These are phyloP conservation scores for Pongo pygmaeus DNA, from an alignment of 2,113 vertebrate species.

Conservation along the genomic window DNA sequence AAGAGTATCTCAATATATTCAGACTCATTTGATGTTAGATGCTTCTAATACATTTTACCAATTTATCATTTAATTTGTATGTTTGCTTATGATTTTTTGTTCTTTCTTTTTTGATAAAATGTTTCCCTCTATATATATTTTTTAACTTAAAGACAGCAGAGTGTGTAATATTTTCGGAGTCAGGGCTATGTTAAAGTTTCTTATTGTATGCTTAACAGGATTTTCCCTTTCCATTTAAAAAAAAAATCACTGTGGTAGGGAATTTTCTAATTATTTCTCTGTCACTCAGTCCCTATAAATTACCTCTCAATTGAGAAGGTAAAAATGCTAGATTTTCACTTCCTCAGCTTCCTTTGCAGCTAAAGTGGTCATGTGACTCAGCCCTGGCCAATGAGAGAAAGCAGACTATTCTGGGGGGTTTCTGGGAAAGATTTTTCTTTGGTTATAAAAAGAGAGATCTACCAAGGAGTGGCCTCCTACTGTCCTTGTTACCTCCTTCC, in stretches of 20 bases:
- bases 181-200: not conserved
- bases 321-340: not conserved
- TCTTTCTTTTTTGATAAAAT: not conserved
- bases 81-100: not conserved
- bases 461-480: no score
- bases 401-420: not conserved
- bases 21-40: not conserved
- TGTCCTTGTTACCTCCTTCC: not conserved
- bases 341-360: not conserved
- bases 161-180: not conserved
- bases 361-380: not conserved
- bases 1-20: not conserved
- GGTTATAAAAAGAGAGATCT: not conserved
- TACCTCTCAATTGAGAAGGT: not conserved
- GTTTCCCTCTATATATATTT: not conserved
- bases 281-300: not conserved
- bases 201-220: not conserved
- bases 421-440: not conserved
- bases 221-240: not conserved
- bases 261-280: not conserved
- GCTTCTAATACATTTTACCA: conserved; percentile 11
- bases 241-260: not conserved
- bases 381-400: not conserved
- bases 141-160: not conserved
- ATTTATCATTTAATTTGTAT: not conserved